phyloP scores from a whole-genome alignment of 2,888 invertebrate species.

The Pinctada fucata region DNA sequence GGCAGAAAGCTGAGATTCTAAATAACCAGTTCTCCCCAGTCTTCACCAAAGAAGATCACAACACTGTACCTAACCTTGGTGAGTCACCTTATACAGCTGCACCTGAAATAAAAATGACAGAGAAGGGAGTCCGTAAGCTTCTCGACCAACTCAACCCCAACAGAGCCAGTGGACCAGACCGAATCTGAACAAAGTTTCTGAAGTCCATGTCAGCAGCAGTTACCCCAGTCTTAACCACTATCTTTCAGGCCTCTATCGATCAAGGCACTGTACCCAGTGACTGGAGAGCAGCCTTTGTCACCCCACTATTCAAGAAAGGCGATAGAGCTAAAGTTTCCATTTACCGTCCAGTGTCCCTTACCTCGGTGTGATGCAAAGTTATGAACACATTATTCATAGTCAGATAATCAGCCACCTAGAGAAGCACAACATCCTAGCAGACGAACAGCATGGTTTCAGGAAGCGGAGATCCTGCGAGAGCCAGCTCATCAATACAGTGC shows the following conservation, averaged over 20 bases:
- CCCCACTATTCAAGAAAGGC: not conserved
- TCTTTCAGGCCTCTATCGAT: conserved; percentile 1
- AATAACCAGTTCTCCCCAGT: not conserved
- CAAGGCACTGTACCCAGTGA: not conserved
- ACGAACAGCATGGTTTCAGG: conserved; percentile 8
- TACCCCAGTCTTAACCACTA: not conserved
- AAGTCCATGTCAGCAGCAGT: not conserved
- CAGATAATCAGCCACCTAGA: conserved; percentile 10
- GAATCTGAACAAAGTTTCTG: not conserved
- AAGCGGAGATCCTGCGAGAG: conserved; percentile 7
- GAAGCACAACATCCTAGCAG: not conserved
- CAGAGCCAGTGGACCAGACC: not conserved
- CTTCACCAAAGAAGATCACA: not conserved
- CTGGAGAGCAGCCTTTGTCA: not conserved
- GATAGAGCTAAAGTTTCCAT: conserved; percentile 6
- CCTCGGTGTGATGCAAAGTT: conserved; percentile 11
- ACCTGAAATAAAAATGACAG: not conserved
- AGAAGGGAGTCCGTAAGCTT: not conserved
- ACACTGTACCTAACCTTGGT: not conserved
- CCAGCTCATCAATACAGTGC: conserved; percentile 6
- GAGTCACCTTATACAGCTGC: not conserved
- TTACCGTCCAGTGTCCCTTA: conserved; percentile 9
- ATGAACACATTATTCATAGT: conserved; percentile 5
- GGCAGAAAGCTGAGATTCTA: not conserved
- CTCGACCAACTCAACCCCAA: not conserved